Percentiles rank a stretch among this genome's conserved stretches.
Evolutionary conservation across 2,113 vertebrate species (phyloP).

Genomic region (Dipodomys stephensi): DNA sequence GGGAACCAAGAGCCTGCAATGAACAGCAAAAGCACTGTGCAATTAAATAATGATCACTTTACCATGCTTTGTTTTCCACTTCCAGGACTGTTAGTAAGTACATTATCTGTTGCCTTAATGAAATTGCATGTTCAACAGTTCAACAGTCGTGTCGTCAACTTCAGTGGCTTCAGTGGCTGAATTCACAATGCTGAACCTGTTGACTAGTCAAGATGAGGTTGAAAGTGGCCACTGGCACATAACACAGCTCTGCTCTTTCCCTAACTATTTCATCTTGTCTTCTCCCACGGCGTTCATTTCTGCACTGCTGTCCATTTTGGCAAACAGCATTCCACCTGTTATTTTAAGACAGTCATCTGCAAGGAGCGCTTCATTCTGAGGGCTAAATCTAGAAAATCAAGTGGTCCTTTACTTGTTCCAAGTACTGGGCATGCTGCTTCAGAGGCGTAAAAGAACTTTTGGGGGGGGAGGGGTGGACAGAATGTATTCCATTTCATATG

Average conservation of each 20-base stretch:
- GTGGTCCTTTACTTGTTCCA: background rate
- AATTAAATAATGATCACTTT: background rate
- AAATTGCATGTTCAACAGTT: background rate
- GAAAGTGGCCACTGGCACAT: background rate
- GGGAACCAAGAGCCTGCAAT: background rate
- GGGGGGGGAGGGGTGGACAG: too few species aligned
- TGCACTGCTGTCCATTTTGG: background rate
- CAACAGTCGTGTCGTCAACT: background rate
- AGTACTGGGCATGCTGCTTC: background rate
- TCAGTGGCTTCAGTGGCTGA: background rate
- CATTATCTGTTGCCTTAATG: background rate
- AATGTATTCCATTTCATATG: background rate
- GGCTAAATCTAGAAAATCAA: background rate
- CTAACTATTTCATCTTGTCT: background rate
- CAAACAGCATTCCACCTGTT: background rate
- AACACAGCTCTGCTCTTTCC: background rate
- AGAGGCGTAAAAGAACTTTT: too few species aligned
- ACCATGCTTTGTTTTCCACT: background rate
- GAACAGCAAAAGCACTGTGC: background rate
- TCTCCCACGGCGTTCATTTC: background rate
- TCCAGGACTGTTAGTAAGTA: background rate
- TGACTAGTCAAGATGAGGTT: too few species aligned
- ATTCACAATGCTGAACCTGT: background rate
- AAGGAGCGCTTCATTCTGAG: constrained; percentile 88
- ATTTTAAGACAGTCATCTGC: background rate